Percentiles rank a stretch among this genome's conserved stretches.
phyloP scores from a whole-genome alignment of 2,797 vertebrate species.

The Crossoptilon crossoptilon region DNA sequence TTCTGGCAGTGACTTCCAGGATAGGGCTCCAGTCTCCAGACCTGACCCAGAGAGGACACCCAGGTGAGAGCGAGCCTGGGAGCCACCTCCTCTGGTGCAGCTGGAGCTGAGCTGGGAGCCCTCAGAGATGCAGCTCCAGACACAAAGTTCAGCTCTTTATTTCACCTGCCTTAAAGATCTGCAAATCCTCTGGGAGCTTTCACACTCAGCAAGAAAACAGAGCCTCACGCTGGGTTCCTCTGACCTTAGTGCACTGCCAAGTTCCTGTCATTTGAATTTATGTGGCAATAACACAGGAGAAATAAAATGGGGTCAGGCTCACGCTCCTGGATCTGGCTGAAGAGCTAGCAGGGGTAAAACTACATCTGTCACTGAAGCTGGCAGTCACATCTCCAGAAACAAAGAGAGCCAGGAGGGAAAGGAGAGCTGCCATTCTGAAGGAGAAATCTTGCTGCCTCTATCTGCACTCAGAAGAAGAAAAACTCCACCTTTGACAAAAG shows the following conservation, averaged over 20 bases:
- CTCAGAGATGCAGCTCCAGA: background rate
- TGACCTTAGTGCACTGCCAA: constrained; percentile 24
- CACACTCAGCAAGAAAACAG: background rate
- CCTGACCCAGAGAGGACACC: background rate
- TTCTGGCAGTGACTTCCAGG: background rate
- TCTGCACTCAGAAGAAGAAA: background rate
- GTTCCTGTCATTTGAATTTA: constrained; percentile 21
- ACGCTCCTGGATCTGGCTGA: background rate
- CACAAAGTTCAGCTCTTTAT: background rate
- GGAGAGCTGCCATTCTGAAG: background rate
- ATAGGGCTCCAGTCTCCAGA: background rate
- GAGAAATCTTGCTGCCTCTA: background rate
- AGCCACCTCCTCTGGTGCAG: background rate
- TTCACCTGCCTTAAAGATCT: background rate
- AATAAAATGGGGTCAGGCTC: constrained; percentile 39
- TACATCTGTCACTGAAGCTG: background rate
- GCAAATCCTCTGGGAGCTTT: background rate
- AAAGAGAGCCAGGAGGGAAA: constrained; percentile 13
- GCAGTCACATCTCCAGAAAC: background rate
- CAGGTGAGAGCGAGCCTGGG: rapidly evolving
- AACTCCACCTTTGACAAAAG: background rate
- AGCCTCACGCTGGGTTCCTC: background rate
- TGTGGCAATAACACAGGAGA: constrained; percentile 2
- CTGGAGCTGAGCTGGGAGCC: background rate
- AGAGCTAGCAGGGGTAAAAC: constrained; percentile 28